phyloP scores from a whole-genome alignment of 2,113 vertebrate genomes.

The Phyllostomus hastatus region DNA sequence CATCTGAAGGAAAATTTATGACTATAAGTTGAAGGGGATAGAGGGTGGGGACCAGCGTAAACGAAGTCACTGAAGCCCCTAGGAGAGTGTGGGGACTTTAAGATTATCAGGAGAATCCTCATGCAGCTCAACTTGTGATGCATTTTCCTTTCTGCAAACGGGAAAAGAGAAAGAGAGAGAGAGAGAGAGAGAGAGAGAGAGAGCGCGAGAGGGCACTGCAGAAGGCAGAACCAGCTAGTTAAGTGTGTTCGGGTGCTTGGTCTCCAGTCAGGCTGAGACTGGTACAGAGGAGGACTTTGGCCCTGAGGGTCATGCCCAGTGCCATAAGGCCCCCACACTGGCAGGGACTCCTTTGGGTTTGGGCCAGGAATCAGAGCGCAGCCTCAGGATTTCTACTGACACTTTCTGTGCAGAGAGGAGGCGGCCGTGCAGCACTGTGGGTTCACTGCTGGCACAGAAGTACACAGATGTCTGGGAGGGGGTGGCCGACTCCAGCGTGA shows the following conservation, averaged over 20 bases:
- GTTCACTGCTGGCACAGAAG: slow-evolving; percentile 25
- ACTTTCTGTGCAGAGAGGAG: slow-evolving; percentile 6
- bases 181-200: no score
- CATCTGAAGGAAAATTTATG: neutral
- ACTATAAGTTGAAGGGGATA: no score
- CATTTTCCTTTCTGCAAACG: neutral
- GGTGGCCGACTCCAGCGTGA: neutral
- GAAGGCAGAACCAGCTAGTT: neutral
- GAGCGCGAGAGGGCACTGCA: neutral
- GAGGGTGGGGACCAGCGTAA: no score
- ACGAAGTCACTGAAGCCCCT: neutral
- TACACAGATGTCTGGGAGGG: slow-evolving; percentile 28
- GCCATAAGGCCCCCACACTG: rapidly evolving
- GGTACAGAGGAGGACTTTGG: rapidly evolving
- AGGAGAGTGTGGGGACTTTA: rapidly evolving
- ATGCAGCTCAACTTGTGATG: neutral
- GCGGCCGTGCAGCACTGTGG: neutral
- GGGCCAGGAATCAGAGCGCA: neutral
- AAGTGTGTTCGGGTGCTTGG: neutral
- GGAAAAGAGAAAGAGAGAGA: neutral
- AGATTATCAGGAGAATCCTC: neutral
- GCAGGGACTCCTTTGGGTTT: neutral
- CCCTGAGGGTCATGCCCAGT: neutral
- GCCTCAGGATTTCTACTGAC: neutral
- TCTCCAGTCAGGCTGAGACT: neutral